Conservation (phyloP, 2,888 invertebrate species). For the Leistus spinibarbis region DNA sequence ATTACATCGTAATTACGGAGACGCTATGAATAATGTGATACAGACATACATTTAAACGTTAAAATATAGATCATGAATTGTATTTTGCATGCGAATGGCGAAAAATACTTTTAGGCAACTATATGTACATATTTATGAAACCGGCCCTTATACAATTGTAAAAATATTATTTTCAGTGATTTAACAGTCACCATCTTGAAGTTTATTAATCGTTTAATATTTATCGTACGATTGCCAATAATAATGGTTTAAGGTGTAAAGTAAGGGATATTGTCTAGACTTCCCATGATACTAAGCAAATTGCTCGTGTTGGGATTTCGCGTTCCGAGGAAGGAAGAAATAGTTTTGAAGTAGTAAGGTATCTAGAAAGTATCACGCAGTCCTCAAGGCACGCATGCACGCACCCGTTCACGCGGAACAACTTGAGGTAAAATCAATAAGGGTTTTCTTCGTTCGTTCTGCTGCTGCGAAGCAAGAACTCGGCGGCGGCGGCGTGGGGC, state of each 20-base stretch:
- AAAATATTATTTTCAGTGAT: no score
- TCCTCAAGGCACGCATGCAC: conserved; percentile 14
- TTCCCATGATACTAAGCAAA: not conserved
- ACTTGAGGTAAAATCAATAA: conserved; percentile 37
- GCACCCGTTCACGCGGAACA: conserved; percentile 6
- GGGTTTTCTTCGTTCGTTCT: conserved; percentile 9
- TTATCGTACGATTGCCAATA: not conserved
- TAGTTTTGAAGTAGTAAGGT: not conserved
- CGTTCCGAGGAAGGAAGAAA: not conserved
- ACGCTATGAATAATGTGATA: not conserved
- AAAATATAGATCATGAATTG: not conserved
- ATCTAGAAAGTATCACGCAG: not conserved
- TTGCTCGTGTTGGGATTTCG: not conserved
- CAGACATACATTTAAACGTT: not conserved
- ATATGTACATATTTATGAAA: no score
- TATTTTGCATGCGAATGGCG: no score
- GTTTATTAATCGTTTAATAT: not conserved
- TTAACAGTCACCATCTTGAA: no score
- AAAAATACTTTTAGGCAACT: no score
- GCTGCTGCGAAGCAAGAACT: not conserved
- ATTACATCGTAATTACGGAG: not conserved
- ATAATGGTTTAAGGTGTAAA: not conserved
- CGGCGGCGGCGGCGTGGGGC: no score
- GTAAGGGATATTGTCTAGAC: not conserved
- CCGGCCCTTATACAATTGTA: no score